Percentiles rank a stretch among this genome's conserved stretches.
Evolutionary conservation across 2,113 vertebrate genomes (phyloP).

Genomic region (Dendropsophus ebraccatus): DNA sequence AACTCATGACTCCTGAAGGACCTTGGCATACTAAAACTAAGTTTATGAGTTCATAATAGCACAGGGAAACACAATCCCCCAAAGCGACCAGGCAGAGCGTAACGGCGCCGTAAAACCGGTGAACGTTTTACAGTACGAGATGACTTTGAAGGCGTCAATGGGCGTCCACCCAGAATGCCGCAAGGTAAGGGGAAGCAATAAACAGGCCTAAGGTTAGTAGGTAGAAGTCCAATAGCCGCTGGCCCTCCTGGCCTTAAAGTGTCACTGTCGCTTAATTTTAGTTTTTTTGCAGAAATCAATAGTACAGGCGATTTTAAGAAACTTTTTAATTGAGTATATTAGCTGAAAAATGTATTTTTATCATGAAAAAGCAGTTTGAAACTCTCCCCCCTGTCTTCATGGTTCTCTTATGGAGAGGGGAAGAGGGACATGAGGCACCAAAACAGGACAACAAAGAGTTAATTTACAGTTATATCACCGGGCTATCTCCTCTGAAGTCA

Average conservation of each 20-base stretch:
- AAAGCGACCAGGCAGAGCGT: background rate
- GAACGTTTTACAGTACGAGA: conserved; percentile 6
- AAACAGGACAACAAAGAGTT: too few species aligned
- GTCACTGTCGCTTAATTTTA: too few species aligned
- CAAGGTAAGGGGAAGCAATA: background rate
- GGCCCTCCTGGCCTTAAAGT: background rate
- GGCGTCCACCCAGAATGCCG: background rate
- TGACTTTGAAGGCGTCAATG: conserved; percentile 15
- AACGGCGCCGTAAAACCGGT: conserved; percentile 2
- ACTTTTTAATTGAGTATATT: too few species aligned
- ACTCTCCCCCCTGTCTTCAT: too few species aligned
- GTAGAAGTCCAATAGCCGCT: background rate
- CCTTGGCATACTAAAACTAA: conserved; percentile 47
- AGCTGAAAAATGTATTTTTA: too few species aligned
- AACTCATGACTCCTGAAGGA: conserved; percentile 48
- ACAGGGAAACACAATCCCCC: conserved; percentile 35
- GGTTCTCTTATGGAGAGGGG: too few species aligned
- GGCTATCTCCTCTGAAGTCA: too few species aligned
- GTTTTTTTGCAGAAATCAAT: too few species aligned
- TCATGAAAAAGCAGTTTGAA: too few species aligned
- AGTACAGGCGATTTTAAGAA: too few species aligned
- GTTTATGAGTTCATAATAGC: conserved; percentile 47
- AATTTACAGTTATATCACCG: too few species aligned
- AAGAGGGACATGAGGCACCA: too few species aligned
- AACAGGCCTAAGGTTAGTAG: background rate